A percentile compares a stretch with the other conserved stretches of the same genome.
phyloP scores from a whole-genome alignment of 2,797 vertebrate genomes.

The Pelobates cultripes region DNA sequence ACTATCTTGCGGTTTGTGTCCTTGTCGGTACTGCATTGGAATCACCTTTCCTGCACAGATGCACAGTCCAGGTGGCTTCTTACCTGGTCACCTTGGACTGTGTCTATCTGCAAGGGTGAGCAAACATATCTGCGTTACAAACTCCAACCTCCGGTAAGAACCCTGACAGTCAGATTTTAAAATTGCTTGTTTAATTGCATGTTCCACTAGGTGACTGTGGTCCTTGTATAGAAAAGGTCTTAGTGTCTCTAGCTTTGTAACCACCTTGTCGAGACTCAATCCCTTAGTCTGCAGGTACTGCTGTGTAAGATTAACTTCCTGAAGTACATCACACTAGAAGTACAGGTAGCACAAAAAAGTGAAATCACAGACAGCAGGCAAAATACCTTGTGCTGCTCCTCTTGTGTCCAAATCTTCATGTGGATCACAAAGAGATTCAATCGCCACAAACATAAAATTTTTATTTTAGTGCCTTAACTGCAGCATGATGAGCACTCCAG shows the following conservation, averaged over 20 bases:
- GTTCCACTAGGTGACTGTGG: conserved; percentile 16
- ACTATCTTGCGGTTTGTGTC: too few species aligned
- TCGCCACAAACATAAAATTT: background rate
- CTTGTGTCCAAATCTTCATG: conserved; percentile 12
- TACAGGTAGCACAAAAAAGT: conserved; percentile 12
- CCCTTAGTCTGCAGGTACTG: background rate
- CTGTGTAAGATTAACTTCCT: background rate
- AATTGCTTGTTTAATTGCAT: conserved; percentile 12
- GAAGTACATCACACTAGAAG: conserved; percentile 3
- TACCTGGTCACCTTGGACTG: too few species aligned
- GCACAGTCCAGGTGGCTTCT: too few species aligned
- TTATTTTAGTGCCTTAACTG: conserved; percentile 11
- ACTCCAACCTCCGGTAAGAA: too few species aligned
- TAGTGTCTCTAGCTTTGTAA: background rate
- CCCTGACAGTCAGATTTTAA: background rate
- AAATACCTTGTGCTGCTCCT: conserved; percentile 7
- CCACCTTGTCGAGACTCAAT: background rate
- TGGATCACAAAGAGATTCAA: conserved; percentile 10
- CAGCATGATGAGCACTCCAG: conserved; percentile 15
- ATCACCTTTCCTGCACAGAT: too few species aligned
- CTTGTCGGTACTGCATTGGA: too few species aligned
- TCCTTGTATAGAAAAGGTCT: background rate
- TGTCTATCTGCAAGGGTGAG: too few species aligned
- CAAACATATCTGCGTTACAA: too few species aligned
- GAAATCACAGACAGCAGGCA: conserved; percentile 22